Percentiles rank a stretch among this genome's conserved stretches.
These are phyloP conservation scores for Acipenser ruthenus DNA, from an alignment of 2,797 vertebrate species.

Conservation along the genomic window DNA sequence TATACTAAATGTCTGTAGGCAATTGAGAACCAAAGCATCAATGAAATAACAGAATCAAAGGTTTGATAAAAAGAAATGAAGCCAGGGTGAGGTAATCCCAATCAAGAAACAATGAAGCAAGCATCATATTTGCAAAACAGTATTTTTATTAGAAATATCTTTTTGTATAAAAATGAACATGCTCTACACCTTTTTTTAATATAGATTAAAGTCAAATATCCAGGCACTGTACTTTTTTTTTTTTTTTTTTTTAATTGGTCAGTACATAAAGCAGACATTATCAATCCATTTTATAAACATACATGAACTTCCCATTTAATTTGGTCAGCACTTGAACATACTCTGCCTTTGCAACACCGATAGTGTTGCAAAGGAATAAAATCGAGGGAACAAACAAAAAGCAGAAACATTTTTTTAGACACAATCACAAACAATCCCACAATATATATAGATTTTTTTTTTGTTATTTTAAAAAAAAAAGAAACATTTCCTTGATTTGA, in stretches of 20 bases:
- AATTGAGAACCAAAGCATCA: no score
- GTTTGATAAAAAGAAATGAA: no score
- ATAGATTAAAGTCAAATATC: constrained; percentile 79
- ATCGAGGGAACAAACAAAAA: constrained; percentile 44
- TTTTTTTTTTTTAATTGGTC: constrained; percentile 72
- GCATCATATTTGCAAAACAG: constrained; percentile 68
- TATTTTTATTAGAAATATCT: constrained; percentile 95
- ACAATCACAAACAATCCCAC: constrained; percentile 74
- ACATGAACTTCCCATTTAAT: constrained; percentile 85
- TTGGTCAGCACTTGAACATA: constrained; percentile 82
- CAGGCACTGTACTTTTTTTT: constrained; percentile 85
- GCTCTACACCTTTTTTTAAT: constrained; percentile 80
- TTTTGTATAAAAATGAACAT: constrained; percentile 94
- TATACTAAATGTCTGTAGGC: no score
- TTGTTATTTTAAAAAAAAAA: constrained; percentile 40
- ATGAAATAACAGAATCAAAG: no score
- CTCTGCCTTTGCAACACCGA: constrained; percentile 71
- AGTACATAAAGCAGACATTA: constrained; percentile 78
- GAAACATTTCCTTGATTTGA: constrained; percentile 34
- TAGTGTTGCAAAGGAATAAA: constrained; percentile 52
- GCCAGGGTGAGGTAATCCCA: no score
- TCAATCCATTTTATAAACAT: constrained; percentile 80
- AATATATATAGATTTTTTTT: constrained; percentile 22
- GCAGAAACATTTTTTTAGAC: constrained; percentile 49
- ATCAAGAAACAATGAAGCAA: no score